These are phyloP conservation scores for Gordius sp. DNA, from an alignment of 2,888 invertebrate genomes.

Conservation along the genomic window DNA sequence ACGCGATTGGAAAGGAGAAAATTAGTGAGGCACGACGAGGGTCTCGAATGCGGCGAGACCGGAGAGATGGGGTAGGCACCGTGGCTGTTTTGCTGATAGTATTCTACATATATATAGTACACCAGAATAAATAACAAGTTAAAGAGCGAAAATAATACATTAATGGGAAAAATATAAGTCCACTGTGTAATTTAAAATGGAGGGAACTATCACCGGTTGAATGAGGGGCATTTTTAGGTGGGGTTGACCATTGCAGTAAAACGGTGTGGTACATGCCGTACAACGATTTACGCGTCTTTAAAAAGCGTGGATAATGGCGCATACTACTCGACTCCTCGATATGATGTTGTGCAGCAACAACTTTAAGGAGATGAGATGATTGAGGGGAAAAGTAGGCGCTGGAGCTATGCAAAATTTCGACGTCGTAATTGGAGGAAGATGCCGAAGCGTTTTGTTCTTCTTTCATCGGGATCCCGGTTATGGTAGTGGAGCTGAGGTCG, in stretches of 20 bases:
- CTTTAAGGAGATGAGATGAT: too few species aligned
- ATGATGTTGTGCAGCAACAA: not conserved
- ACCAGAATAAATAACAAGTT: too few species aligned
- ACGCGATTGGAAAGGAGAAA: conserved; percentile 58
- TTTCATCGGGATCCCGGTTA: conserved; percentile 97
- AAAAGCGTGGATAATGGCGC: not conserved
- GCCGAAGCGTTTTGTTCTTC: conserved; percentile 79
- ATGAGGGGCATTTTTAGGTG: conserved; percentile 28
- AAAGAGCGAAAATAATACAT: too few species aligned
- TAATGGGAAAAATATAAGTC: too few species aligned
- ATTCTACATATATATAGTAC: too few species aligned
- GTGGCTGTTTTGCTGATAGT: conserved; percentile 32
- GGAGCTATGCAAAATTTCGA: conserved; percentile 59
- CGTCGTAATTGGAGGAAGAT: conserved; percentile 90
- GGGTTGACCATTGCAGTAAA: conserved; percentile 85
- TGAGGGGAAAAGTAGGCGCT: conserved; percentile 24
- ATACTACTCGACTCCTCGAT: not conserved
- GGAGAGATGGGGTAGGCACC: conserved; percentile 70
- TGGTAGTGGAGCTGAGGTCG: conserved; percentile 70
- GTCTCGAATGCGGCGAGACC: conserved; percentile 77
- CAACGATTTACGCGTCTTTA: too few species aligned
- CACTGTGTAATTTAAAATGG: too few species aligned
- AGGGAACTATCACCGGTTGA: not conserved
- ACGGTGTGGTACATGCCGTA: too few species aligned
- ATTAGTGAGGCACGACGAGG: conserved; percentile 82